Conservation (phyloP, 2,888 invertebrate genomes). For the Leptinotarsa peninsularis region DNA sequence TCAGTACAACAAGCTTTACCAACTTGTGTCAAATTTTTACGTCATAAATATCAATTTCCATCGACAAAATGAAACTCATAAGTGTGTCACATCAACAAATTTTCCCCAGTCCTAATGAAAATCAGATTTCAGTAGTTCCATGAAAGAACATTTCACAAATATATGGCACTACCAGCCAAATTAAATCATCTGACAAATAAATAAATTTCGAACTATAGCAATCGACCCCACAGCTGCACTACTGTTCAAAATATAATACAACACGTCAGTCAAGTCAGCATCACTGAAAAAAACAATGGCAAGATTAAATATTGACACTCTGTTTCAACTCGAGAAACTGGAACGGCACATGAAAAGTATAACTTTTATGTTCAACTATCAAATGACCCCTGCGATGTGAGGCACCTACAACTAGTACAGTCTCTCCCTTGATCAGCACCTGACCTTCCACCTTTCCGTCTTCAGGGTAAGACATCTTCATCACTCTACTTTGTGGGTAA, state of each 20-base stretch:
- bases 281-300: conserved; percentile 37
- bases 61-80: too few relatives aligned
- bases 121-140: background rate
- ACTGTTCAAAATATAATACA: conserved; percentile 12
- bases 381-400: conserved; percentile 88
- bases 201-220: conserved; percentile 1
- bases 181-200: conserved; percentile 8
- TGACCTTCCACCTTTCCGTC: conserved; percentile 70
- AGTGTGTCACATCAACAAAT: too few relatives aligned
- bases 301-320: conserved; percentile 63
- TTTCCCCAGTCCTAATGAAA: background rate
- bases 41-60: too few relatives aligned
- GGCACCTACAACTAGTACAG: conserved; percentile 89
- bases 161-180: conserved; percentile 16
- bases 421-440: conserved; percentile 83
- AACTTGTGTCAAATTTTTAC: too few relatives aligned
- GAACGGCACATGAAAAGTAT: conserved; percentile 82
- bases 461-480: conserved; percentile 87
- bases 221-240: conserved; percentile 10
- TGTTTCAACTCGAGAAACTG: conserved; percentile 83
- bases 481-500: conserved; percentile 91
- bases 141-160: background rate
- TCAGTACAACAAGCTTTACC: too few relatives aligned
- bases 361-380: conserved; percentile 82
- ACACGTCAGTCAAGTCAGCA: conserved; percentile 7